A percentile compares a stretch with the other conserved stretches of the same genome.
phyloP scores from a whole-genome alignment of 2,797 vertebrate species.

The Sphenopsis melanotis region DNA sequence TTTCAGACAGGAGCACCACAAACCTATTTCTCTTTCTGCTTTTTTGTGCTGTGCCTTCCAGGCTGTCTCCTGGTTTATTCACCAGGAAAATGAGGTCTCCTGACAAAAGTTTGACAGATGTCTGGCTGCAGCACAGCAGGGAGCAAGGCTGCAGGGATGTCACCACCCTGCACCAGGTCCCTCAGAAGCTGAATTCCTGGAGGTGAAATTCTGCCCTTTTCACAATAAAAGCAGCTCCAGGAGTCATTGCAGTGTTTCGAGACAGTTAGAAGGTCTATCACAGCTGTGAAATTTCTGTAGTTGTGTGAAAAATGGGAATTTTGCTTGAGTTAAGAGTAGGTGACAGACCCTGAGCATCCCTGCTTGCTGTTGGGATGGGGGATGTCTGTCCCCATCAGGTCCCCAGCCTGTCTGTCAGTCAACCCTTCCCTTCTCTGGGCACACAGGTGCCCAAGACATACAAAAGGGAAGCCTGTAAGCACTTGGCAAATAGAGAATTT shows the following conservation, averaged over 20 bases:
- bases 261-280: rapidly evolving
- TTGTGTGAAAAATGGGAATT: not conserved
- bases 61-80: not conserved
- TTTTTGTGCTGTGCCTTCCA: not conserved
- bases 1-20: not conserved
- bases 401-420: not conserved
- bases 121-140: not conserved
- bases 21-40: not conserved
- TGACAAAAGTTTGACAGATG: not conserved
- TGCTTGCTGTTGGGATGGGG: not conserved
- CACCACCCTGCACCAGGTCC: not conserved
- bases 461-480: not conserved
- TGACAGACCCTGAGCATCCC: not conserved
- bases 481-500: not conserved
- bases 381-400: not conserved
- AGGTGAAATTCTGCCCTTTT: not conserved
- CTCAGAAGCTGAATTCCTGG: not conserved
- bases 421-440: not conserved
- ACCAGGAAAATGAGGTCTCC: not conserved
- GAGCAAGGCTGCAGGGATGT: not conserved
- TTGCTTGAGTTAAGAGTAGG: not conserved
- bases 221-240: not conserved
- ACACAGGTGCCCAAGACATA: not conserved
- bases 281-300: not conserved
- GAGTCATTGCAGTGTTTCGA: not conserved